Evolutionary conservation across 2,797 vertebrate species (phyloP).

Genomic region (Enteromius treurensis): DNA sequence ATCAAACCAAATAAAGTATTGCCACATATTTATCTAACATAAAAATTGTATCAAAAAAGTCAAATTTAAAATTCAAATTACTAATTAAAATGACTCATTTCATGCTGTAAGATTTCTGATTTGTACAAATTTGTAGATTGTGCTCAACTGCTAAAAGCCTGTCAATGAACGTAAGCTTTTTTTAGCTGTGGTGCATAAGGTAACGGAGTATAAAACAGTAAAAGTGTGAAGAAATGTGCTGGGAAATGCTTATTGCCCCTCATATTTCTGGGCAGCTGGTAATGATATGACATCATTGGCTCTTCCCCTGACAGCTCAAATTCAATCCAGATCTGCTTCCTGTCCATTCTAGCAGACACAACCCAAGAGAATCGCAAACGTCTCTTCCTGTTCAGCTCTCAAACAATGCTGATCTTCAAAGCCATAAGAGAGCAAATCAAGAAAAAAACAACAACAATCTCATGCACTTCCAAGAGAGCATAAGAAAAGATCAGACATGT

Average conservation of each 20-base stretch:
- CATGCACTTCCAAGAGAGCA: background rate
- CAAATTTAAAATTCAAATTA: no score
- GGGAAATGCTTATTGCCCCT: constrained; percentile 62
- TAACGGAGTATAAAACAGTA: background rate
- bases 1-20: background rate
- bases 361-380: constrained; percentile 4
- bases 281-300: constrained; percentile 66
- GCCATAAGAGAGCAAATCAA: background rate
- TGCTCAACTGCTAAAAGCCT: background rate
- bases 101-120: background rate
- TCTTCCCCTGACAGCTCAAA: constrained; percentile 52
- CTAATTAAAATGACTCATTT: background rate
- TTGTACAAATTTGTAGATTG: background rate
- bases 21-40: background rate
- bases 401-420: constrained; percentile 16
- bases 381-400: constrained; percentile 7
- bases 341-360: constrained; percentile 12
- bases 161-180: background rate
- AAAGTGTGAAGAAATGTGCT: constrained; percentile 59
- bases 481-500: background rate
- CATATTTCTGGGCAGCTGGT: constrained; percentile 62
- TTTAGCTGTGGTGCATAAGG: background rate
- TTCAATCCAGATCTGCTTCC: constrained; percentile 59
- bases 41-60: background rate
- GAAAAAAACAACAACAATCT: background rate